Evolutionary conservation across 2,888 invertebrate species (phyloP).

Genomic region (Osmoderma eremita): DNA sequence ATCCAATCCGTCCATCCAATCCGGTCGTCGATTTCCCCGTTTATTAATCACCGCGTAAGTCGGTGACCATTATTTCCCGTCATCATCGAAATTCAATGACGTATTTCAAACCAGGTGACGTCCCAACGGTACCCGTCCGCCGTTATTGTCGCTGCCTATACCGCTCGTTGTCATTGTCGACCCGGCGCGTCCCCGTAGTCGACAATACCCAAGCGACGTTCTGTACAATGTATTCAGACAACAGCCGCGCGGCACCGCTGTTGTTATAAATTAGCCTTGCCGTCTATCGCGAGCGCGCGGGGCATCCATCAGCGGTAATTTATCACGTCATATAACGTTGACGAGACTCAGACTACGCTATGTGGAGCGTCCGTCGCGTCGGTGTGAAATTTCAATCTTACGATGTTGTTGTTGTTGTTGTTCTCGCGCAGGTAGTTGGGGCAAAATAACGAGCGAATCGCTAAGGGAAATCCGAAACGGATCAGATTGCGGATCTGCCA

Average conservation of each 20-base stretch:
- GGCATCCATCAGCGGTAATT: conserved; percentile 44
- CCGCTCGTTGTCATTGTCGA: conserved; percentile 5
- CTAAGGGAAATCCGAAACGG: conserved; percentile 9
- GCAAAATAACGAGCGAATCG: conserved; percentile 12
- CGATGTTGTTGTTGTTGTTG: neutral
- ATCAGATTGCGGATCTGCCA: neutral
- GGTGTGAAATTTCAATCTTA: conserved; percentile 51
- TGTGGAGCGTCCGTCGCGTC: neutral
- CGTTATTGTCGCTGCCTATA: neutral
- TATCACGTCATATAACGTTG: conserved; percentile 48
- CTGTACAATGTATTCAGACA: neutral
- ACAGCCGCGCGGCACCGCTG: conserved; percentile 35
- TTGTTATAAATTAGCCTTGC: conserved; percentile 49
- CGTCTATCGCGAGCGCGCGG: conserved; percentile 47
- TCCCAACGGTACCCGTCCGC: conserved; percentile 24
- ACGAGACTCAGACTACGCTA: conserved; percentile 43
- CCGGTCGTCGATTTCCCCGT: conserved; percentile 17
- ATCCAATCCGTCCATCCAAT: neutral
- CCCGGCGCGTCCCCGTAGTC: neutral
- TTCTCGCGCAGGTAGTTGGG: too few species aligned
- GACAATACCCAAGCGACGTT: neutral
- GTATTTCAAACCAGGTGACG: conserved; percentile 47
- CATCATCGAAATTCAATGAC: conserved; percentile 45
- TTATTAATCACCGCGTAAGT: conserved; percentile 39
- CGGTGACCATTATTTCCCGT: conserved; percentile 45